These are phyloP conservation scores for Phortica okadai DNA, from an alignment of 2,888 invertebrate genomes.

Conservation along the genomic window DNA sequence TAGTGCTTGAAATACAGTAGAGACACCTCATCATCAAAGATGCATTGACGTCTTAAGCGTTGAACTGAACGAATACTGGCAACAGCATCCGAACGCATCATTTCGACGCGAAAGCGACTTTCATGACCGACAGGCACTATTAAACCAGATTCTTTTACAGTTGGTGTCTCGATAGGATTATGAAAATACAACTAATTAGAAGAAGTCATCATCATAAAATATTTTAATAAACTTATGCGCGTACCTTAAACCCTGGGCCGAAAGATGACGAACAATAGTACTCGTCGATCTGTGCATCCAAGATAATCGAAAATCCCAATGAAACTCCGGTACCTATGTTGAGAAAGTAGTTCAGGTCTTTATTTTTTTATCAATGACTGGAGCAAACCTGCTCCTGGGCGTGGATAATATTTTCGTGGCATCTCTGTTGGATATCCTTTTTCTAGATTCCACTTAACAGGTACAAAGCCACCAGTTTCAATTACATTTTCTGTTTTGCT, in stretches of 20 bases:
- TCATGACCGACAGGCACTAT: conserved; percentile 84
- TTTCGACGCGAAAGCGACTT: conserved; percentile 81
- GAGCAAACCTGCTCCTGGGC: conserved; percentile 75
- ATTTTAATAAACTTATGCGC: conserved; percentile 55
- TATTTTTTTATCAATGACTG: neutral
- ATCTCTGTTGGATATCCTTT: conserved; percentile 80
- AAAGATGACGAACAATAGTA: conserved; percentile 88
- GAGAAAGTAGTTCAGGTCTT: neutral
- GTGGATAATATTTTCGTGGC: conserved; percentile 79
- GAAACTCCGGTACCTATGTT: conserved; percentile 80
- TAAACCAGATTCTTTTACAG: conserved; percentile 84
- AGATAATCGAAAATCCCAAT: conserved; percentile 82
- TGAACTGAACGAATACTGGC: conserved; percentile 79
- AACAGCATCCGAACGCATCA: conserved; percentile 82
- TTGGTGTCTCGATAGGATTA: conserved; percentile 87
- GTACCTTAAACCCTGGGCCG: conserved; percentile 78
- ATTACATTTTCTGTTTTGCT: neutral
- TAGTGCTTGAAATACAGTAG: conserved; percentile 80
- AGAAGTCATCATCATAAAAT: neutral
- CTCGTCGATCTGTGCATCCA: conserved; percentile 84
- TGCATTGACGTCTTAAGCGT: conserved; percentile 82
- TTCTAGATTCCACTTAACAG: conserved; percentile 85
- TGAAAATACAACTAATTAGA: conserved; percentile 76
- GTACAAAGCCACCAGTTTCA: conserved; percentile 47
- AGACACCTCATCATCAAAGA: conserved; percentile 84